These are phyloP conservation scores for Sphyrna mokarran DNA, from an alignment of 2,113 vertebrate genomes.

Conservation along the genomic window DNA sequence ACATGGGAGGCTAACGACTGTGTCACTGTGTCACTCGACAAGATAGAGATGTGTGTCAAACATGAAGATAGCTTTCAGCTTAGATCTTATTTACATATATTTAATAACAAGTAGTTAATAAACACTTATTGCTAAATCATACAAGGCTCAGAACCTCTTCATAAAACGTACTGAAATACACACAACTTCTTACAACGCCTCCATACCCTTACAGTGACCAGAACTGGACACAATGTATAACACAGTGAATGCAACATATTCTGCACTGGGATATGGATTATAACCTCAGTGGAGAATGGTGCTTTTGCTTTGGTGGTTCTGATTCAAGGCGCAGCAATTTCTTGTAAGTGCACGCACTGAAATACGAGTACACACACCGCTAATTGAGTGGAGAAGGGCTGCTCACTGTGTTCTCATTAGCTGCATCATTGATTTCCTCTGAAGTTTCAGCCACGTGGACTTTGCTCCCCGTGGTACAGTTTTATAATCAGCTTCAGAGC, in stretches of 20 bases:
- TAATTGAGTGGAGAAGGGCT: not conserved
- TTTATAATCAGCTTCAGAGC: not conserved
- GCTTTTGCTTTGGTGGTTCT: constrained; percentile 29
- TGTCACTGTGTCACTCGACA: too few species aligned
- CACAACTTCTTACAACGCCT: not conserved
- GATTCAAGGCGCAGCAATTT: constrained; percentile 6
- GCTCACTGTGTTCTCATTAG: constrained; percentile 24
- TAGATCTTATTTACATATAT: too few species aligned
- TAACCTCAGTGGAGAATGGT: constrained; percentile 12
- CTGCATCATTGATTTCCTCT: constrained; percentile 18
- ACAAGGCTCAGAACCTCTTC: too few species aligned
- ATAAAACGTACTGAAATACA: too few species aligned
- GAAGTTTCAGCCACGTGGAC: constrained; percentile 15
- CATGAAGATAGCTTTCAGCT: too few species aligned
- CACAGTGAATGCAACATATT: not conserved
- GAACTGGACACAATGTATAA: not conserved
- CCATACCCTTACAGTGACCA: not conserved
- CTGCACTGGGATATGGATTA: not conserved
- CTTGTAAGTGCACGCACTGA: constrained; percentile 20
- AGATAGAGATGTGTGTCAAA: too few species aligned
- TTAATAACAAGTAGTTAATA: too few species aligned
- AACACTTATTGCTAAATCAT: too few species aligned
- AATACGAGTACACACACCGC: not conserved
- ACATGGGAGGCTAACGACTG: too few species aligned
- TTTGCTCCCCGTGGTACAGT: constrained; percentile 46